Percentiles rank a stretch among this genome's conserved stretches.
These are phyloP conservation scores for Silvanus unidentatus DNA, from an alignment of 2,888 invertebrate genomes.

Conservation along the genomic window DNA sequence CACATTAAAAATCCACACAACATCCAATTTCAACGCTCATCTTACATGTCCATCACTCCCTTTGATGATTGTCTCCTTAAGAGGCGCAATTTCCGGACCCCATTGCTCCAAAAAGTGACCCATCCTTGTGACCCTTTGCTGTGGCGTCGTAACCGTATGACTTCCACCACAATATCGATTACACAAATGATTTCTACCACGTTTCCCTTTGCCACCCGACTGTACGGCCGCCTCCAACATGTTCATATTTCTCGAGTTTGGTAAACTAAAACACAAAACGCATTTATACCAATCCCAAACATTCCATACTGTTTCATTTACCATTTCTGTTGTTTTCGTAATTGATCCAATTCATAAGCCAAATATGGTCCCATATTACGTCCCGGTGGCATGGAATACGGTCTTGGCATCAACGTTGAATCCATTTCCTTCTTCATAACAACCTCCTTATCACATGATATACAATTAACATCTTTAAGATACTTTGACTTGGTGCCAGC, in stretches of 20 bases:
- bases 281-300: background rate
- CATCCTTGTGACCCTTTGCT: constrained; percentile 60
- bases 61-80: constrained; percentile 40
- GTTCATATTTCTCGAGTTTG: constrained; percentile 44
- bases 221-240: constrained; percentile 44
- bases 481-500: constrained; percentile 65
- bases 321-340: constrained; percentile 50
- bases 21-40: too few species aligned
- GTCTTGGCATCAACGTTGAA: constrained; percentile 45
- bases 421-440: constrained; percentile 60
- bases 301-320: constrained; percentile 26
- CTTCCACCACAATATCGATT: constrained; percentile 75
- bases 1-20: too few species aligned
- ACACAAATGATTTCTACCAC: constrained; percentile 50
- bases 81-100: constrained; percentile 54
- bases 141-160: constrained; percentile 66
- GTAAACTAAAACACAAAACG: constrained; percentile 30
- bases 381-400: constrained; percentile 52
- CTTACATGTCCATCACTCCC: constrained; percentile 33
- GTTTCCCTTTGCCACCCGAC: constrained; percentile 5
- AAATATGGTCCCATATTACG: constrained; percentile 64
- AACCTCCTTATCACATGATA: constrained; percentile 71
- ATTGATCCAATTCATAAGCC: constrained; percentile 61
- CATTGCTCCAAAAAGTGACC: constrained; percentile 63
- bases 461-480: constrained; percentile 64